phyloP scores from a whole-genome alignment of 2,113 vertebrate species.

The Pelodiscus sinensis region DNA sequence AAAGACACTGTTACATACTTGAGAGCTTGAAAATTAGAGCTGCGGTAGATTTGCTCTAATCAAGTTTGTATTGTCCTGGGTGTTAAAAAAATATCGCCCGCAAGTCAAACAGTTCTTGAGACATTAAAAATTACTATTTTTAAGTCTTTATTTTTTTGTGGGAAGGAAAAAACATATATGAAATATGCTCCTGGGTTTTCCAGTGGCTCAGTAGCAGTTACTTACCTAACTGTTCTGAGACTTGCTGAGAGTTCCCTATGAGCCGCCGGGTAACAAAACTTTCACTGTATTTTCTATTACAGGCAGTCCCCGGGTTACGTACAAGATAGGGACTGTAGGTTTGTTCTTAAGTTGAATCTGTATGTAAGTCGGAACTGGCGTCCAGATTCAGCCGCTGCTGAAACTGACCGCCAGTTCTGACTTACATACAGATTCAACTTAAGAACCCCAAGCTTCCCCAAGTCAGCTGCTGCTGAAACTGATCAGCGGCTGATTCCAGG shows the following conservation, averaged over 20 bases:
- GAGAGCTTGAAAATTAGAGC: slow-evolving; percentile 38
- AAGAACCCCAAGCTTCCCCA: no score
- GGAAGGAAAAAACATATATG: neutral
- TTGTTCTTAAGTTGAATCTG: no score
- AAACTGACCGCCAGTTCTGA: no score
- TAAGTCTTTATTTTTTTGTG: no score
- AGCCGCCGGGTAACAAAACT: no score
- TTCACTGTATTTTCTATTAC: neutral
- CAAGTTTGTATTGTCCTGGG: slow-evolving; percentile 30
- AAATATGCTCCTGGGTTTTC: neutral
- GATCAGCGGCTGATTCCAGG: no score
- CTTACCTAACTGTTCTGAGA: neutral
- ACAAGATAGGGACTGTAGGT: no score
- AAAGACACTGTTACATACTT: slow-evolving; percentile 44
- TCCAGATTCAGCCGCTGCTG: no score
- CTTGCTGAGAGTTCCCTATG: neutral
- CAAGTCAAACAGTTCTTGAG: slow-evolving; percentile 17
- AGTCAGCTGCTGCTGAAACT: no score
- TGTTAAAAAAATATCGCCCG: slow-evolving; percentile 45
- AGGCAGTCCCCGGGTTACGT: no score
- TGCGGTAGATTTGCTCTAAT: slow-evolving; percentile 26
- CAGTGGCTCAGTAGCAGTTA: neutral
- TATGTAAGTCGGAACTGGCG: no score
- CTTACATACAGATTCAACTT: no score
- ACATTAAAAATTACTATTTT: neutral